Base-by-base conservation (phyloP, 1,140 invertebrate genomes). In the Hypsibius dujardini region DNA sequence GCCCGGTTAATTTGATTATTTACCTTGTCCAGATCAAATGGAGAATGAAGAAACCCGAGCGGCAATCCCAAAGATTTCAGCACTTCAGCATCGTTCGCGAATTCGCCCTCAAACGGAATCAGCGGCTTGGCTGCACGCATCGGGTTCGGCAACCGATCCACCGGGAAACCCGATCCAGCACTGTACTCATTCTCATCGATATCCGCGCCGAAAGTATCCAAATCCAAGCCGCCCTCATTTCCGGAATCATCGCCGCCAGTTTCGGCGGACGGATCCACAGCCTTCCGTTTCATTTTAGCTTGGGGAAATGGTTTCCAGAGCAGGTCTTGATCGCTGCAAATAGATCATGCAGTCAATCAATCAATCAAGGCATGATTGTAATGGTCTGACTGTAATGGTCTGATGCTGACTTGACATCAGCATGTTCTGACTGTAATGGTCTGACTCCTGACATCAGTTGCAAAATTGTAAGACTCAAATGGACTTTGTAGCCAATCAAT, bases 31-130 rank as follows among this genome's bases (percentile, higher is more conserved):
- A 67, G 42, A 3, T 67, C 62, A 42, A 67, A 67, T 12, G 62
- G 62, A 3, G 62, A 67, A 67, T 7, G 3, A 12, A 67, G 42
- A 42, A 67, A 67, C 3, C 62, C 62, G 12, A 67, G 42, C 7
- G 62, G 62, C 7, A 67, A 42, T 14, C 62, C 62, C 3, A 67
- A 42, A 3, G 62, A 12, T 42, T 14, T 7, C 62, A 67, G 42
- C 62, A 14, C 45, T 3, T 3, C 62, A 7, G 62, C 62, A 67
- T 67, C 62, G 42, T 42, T 42, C 3, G 62, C 62, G 42, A 67
- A 67, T 42, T 67, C 62, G 12, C 62, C 62, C 62, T 67, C 7
- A 42, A 67, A 67, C 3, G 62, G 62, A 14, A 67, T 67, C 7
- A 67, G 3, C 3, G 62, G 62, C 7, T 42, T 7, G 42, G 12